Evolutionary conservation across 2,113 vertebrate genomes (phyloP), one percentile per base, ranked within the genome.

Genomic region (Montifringilla adamsi): DNA sequence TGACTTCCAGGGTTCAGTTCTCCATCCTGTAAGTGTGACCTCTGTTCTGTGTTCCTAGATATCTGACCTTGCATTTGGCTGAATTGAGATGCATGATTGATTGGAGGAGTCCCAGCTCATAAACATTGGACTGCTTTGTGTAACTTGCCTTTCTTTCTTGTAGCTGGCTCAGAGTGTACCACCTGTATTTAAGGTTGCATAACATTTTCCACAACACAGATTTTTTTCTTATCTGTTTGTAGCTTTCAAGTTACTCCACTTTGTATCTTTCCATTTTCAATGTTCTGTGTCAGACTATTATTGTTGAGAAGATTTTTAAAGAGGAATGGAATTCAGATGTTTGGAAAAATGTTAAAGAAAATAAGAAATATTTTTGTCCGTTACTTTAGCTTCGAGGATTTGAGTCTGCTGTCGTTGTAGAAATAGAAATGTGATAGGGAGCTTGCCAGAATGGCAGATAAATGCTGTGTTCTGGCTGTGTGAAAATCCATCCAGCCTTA

Each of bases 1-100:
- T 93, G 77, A 87, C 78, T 95, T 60, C 62, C 78, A 95, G 87
- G 89, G 63, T 82, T 91, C 91, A 83, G 39, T 95, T 86, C 81
- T 94, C 46, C 87, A 52, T 94, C 59, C 81, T 94, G 44, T 82
- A 72, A 87, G 81, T 89, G 69, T 64, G 77, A 87, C 78, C 60
- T 91, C 69, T 84, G 0, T 63, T 89, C 69, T 89, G 23, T 92
- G 33, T 93, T 89, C 47, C 43, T 93, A 15, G 88, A 73, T 93
- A 74, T 80, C 87, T 93, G 74, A 73, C 43, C 63, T 87, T 91
- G 86, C 89, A 26, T 89, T 96, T 94, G 86, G 33, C 81, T 93
- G 39, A 82, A 23, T 50, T 84, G 81, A 93, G 67, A 62, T 93
- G 84, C 62, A 66, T 82, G 77, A 79, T 4, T 82, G 77, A 79